Evolutionary conservation across 2,113 vertebrate species (phyloP).

Genomic region (Sterna hirundo): DNA sequence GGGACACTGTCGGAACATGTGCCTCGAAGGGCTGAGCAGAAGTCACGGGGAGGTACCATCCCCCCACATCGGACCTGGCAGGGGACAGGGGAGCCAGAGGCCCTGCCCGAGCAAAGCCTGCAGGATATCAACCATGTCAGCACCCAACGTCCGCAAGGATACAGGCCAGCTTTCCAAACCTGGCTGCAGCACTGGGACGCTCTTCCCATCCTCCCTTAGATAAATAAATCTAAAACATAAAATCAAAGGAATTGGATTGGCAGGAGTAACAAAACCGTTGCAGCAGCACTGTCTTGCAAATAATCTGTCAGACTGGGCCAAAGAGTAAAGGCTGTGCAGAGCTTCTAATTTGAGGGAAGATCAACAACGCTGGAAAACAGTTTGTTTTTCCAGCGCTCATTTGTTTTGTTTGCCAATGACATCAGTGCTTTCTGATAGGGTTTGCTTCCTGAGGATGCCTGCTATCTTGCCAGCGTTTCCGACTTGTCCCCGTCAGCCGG

Average conservation of each 20-base stretch:
- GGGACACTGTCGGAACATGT: not conserved
- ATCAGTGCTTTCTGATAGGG: conserved; percentile 58
- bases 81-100: accelerated
- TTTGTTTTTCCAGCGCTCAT: conserved; percentile 52
- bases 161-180: not conserved
- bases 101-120: not conserved
- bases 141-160: not conserved
- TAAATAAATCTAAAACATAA: conserved; percentile 16
- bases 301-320: not conserved
- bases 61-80: accelerated
- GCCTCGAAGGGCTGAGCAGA: not conserved
- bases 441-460: conserved; percentile 70
- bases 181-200: not conserved
- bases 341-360: conserved; percentile 46
- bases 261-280: not conserved
- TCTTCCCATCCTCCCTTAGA: not conserved
- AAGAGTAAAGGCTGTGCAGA: conserved; percentile 10
- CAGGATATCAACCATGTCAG: not conserved
- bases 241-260: conserved; percentile 31
- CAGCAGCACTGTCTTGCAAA: not conserved
- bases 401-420: conserved; percentile 69
- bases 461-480: conserved; percentile 67
- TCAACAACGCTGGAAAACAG: conserved; percentile 20
- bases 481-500: conserved; percentile 53
- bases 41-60: not conserved